phyloP scores from a whole-genome alignment of 2,888 invertebrate species.

The Phytoseiulus persimilis region DNA sequence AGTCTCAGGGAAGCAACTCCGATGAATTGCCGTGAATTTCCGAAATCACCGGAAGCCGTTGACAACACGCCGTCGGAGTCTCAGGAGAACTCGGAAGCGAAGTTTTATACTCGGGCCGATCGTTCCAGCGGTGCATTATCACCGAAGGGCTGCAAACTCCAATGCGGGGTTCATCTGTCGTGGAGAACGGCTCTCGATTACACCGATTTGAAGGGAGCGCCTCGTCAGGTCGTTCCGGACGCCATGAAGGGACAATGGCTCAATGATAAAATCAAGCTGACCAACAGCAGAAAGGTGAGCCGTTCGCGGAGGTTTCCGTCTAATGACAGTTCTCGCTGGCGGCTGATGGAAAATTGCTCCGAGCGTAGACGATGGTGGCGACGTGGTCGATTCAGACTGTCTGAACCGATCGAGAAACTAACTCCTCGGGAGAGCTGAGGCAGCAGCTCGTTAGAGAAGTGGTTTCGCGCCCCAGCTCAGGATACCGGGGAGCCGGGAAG shows the following conservation, averaged over 20 bases:
- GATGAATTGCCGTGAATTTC: neutral
- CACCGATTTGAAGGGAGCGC: neutral
- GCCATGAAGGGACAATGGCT: neutral
- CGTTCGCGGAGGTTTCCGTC: neutral
- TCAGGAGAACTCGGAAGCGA: neutral
- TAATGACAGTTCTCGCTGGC: neutral
- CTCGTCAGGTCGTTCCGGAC: neutral
- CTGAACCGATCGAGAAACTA: neutral
- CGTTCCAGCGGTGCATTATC: neutral
- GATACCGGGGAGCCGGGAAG: neutral
- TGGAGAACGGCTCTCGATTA: neutral
- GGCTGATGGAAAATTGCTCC: neutral
- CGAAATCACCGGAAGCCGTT: neutral
- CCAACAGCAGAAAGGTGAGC: neutral
- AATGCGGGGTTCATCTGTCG: neutral
- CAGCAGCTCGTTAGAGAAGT: slow-evolving; percentile 33
- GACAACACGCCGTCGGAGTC: neutral
- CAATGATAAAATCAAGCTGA: neutral
- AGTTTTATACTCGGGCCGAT: neutral
- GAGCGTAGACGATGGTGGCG: neutral
- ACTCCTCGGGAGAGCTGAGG: slow-evolving; percentile 14
- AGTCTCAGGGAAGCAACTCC: neutral
- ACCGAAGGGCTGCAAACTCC: neutral
- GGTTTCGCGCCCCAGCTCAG: neutral
- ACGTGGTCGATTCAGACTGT: neutral